Conservation (phyloP, 2,113 vertebrate species). For the Sardina pilchardus region DNA sequence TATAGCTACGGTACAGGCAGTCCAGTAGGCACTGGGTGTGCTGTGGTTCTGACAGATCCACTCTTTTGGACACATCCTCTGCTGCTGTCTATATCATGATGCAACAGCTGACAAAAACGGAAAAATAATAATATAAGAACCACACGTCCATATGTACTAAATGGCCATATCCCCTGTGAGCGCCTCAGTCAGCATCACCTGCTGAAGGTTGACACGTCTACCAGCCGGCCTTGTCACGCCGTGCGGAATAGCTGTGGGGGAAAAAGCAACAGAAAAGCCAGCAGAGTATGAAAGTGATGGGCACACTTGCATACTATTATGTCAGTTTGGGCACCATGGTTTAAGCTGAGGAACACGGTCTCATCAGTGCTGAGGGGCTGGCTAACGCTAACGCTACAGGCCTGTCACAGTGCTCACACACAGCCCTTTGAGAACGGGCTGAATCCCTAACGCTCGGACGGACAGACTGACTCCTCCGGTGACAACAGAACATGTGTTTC, state of each 20-base stretch:
- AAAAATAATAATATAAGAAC: background rate
- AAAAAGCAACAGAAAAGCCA: background rate
- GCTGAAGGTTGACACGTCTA: background rate
- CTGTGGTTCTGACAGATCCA: background rate
- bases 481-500: constrained; percentile 79
- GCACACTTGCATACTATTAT: constrained; percentile 12
- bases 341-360: background rate
- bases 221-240: background rate
- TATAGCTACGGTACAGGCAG: background rate
- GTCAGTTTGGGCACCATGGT: background rate
- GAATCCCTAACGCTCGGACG: background rate
- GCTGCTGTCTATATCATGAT: background rate
- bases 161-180: background rate
- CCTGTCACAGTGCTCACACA: background rate
- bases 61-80: background rate
- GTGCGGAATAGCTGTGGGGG: background rate
- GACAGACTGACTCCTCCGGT: constrained; percentile 22
- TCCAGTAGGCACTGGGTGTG: background rate
- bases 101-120: background rate
- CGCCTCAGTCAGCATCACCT: background rate
- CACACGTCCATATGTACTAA: background rate
- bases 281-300: background rate
- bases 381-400: background rate
- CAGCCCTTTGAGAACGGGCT: background rate
- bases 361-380: background rate